Base-by-base conservation (phyloP, 2,888 invertebrate species). In the Dexiosoma caninum region DNA sequence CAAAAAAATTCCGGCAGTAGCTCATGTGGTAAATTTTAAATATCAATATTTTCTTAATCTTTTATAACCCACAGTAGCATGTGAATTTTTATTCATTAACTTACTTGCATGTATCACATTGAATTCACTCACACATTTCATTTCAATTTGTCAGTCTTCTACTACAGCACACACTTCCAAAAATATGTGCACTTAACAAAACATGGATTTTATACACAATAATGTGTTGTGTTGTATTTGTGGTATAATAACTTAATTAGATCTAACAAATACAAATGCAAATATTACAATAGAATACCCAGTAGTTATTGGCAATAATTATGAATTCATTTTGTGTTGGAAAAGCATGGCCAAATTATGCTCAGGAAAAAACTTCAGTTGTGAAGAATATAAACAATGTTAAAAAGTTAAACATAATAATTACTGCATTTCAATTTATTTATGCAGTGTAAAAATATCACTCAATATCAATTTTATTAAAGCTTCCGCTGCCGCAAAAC, bases 231-330 rank as follows among this genome's bases (percentile, higher is more conserved):
- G 19, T 70, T 76, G 46, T 23, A 46, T 76, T 62, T 80, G 80
- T 76, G 76, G 80, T 76, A 21, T 23, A 62, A 76, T 71, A 72
- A 80, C 80, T 76, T 80, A 76, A 80, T 80, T 80, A 76, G 76
- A n/a, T 51, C 14, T n/a, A n/a, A 46, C 42, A 44, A 0, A 19
- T 1, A 40, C 12, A 51, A n/a, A 67, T 23, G 8, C 27, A 14
- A 8, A 67, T 8, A 8, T 19, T 10, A 14, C 1, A 21, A 32
- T 32, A 1, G 10, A 44, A 4, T n/a, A 14, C 49, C 64, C 6
- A 7, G 53, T 30, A 53, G 66, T 53, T n/a, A n/a, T n/a, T n/a
- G n/a, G n/a, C n/a, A n/a, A n/a, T n/a, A n/a, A n/a, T n/a, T n/a
- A n/a, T n/a, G n/a, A n/a, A n/a, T n/a, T 27, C 27, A 3, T 27